phyloP scores from a whole-genome alignment of 2,888 invertebrate species.

The Pyrocoelia pectoralis region DNA sequence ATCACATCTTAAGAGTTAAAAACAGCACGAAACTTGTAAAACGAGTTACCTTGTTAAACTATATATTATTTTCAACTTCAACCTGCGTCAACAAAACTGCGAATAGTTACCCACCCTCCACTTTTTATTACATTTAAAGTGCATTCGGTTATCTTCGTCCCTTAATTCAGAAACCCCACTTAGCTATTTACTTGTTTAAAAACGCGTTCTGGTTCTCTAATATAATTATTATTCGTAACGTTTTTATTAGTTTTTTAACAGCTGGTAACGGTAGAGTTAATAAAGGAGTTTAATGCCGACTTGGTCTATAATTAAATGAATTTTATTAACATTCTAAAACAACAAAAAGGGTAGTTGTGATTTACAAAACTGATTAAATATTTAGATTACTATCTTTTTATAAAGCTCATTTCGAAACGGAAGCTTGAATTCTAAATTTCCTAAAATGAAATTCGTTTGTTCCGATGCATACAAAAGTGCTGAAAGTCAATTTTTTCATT shows the following conservation, averaged over 20 bases:
- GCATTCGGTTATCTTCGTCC: slow-evolving; percentile 11
- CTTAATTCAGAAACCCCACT: slow-evolving; percentile 13
- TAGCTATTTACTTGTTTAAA: not conserved
- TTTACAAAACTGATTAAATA: not conserved
- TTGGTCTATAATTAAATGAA: not conserved
- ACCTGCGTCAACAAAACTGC: slow-evolving; percentile 6
- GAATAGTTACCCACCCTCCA: slow-evolving; percentile 7
- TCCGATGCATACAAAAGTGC: too few relatives aligned
- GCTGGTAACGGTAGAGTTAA: not conserved
- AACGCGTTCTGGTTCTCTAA: not conserved
- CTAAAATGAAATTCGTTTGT: too few relatives aligned
- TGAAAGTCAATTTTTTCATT: too few relatives aligned
- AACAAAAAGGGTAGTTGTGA: not conserved
- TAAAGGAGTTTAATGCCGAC: not conserved
- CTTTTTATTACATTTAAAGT: slow-evolving; percentile 5
- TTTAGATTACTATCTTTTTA: too few relatives aligned
- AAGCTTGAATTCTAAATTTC: too few relatives aligned
- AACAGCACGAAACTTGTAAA: slow-evolving; percentile 2
- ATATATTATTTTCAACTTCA: not conserved
- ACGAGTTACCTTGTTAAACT: slow-evolving; percentile 6
- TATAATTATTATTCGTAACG: not conserved
- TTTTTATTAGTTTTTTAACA: not conserved
- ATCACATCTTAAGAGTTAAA: not conserved
- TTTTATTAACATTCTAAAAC: slow-evolving; percentile 1
- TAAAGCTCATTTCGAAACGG: too few relatives aligned